Percentiles rank a stretch among this genome's conserved stretches.
phyloP scores from a whole-genome alignment of 1,140 invertebrate genomes.

The Philopotamus ludificatus region DNA sequence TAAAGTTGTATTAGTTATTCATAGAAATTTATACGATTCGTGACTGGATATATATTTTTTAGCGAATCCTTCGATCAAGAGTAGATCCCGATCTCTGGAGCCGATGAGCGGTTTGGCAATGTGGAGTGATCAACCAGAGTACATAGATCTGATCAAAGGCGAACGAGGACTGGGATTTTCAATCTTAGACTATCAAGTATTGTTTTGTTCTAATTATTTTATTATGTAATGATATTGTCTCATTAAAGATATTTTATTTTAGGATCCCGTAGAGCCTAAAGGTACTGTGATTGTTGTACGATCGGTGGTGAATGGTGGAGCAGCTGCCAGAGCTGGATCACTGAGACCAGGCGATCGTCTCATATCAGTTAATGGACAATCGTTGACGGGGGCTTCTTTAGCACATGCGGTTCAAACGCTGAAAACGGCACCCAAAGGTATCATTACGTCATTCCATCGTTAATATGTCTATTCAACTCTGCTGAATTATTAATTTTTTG shows the following conservation, averaged over 20 bases:
- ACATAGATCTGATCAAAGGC: slow-evolving; percentile 80
- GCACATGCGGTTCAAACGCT: slow-evolving; percentile 81
- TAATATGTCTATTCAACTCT: neutral
- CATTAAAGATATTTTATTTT: slow-evolving; percentile 37
- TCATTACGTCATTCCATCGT: too few relatives aligned
- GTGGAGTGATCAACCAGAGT: slow-evolving; percentile 80
- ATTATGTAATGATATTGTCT: neutral
- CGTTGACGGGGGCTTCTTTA: slow-evolving; percentile 72
- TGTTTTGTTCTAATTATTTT: slow-evolving; percentile 5
- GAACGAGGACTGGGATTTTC: slow-evolving; percentile 87
- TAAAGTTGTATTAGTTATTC: too few relatives aligned
- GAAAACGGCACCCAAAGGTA: slow-evolving; percentile 74
- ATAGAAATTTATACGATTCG: too few relatives aligned
- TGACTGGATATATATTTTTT: too few relatives aligned
- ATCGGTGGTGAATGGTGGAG: slow-evolving; percentile 81
- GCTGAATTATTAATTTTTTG: slow-evolving; percentile 36
- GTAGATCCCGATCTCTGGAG: slow-evolving; percentile 77
- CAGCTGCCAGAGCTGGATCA: slow-evolving; percentile 76
- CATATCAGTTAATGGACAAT: slow-evolving; percentile 78
- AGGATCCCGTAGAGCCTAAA: slow-evolving; percentile 77
- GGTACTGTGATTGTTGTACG: slow-evolving; percentile 88
- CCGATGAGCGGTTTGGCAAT: slow-evolving; percentile 81
- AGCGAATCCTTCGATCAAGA: slow-evolving; percentile 37
- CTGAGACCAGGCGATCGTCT: slow-evolving; percentile 84
- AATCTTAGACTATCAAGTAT: slow-evolving; percentile 87